Base-by-base conservation (phyloP, 2,888 invertebrate species). In the Tenthredo notha region DNA sequence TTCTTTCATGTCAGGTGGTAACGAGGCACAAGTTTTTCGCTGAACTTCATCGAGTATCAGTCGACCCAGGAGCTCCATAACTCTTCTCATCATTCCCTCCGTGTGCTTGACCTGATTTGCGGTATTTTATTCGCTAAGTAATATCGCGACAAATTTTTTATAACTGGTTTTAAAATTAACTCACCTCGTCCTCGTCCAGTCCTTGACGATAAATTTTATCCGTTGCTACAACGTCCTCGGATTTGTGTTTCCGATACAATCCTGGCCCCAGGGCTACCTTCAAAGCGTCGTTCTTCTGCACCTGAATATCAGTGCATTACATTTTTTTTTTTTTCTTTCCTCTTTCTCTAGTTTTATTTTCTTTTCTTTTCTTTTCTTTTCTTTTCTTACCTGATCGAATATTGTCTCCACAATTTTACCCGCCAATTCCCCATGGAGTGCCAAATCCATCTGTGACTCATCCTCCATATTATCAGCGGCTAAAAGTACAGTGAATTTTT, bases 401-500 rank as follows among this genome's bases (percentile, higher is more conserved):
- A 92, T 91, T 50, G 88, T 89, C 33, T 91, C 89, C 29, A 92
- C 91, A 47, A 92, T 92, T 86, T 90, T 90, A 15, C 88, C 90
- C 9, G 92, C 91, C n/a, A 92, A 86, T 47, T 91, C 90, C 2
- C 91, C 92, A 37, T 87, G 88, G 10, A 90, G 78, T 15, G 91
- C 90, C 43, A 88, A 82, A 67, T 89, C 87, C 84, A 91, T 90
- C 75, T 90, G 90, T 5, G 91, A 90, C 61, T 91, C 90, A 80
- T 92, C 90, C 33, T 90, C 88, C 84, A 88, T 84, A 67, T 90
- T 87, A 58, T 90, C 90, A 54, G 87, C 86, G 18, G 86, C 54
- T 61, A 90, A 61, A 6, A 90, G 86, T 80, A 86, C 67, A 2
- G 84, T 87, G 47, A 89, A 86, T 67, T 85, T 86, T 77, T 84